phyloP scores from a whole-genome alignment of 2,797 vertebrate genomes.

The Clarias platycephalus region DNA sequence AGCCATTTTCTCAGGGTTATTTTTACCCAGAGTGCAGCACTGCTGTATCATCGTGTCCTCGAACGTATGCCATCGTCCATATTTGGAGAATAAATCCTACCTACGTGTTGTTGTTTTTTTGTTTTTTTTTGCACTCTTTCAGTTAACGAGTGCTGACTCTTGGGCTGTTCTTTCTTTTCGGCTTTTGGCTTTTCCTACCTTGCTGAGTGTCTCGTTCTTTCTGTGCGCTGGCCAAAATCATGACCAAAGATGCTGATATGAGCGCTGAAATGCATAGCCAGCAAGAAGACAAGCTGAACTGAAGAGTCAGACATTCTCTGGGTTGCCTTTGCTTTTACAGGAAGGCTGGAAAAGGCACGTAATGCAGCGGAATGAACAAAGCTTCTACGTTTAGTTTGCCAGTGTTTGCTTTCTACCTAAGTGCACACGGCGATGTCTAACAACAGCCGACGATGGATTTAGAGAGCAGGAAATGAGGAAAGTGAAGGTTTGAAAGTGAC shows the following conservation, averaged over 20 bases:
- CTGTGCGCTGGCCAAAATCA: constrained; percentile 36
- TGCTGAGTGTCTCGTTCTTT: constrained; percentile 19
- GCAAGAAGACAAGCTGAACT: neutral
- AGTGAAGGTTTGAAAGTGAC: constrained; percentile 1
- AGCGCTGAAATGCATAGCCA: constrained; percentile 12
- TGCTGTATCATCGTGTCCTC: constrained; percentile 26
- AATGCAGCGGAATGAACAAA: constrained; percentile 34
- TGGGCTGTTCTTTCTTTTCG: constrained; percentile 39
- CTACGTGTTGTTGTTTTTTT: neutral
- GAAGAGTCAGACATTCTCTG: neutral
- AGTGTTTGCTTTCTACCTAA: constrained; percentile 31
- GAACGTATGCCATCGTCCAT: constrained; percentile 45
- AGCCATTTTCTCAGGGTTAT: constrained; percentile 42
- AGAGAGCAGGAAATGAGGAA: neutral
- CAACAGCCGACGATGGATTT: neutral
- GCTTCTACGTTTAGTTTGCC: constrained; percentile 20
- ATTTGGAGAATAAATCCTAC: constrained; percentile 40
- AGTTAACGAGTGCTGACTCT: constrained; percentile 58
- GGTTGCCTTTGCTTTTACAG: neutral
- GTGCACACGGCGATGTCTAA: neutral
- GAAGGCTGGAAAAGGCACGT: constrained; percentile 22
- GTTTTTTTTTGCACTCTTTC: constrained; percentile 43
- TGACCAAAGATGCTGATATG: constrained; percentile 35
- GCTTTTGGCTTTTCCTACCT: constrained; percentile 14
- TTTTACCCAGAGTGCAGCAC: constrained; percentile 34